Conservation (phyloP, 2,797 vertebrate species). For the Erpetoichthys calabaricus region DNA sequence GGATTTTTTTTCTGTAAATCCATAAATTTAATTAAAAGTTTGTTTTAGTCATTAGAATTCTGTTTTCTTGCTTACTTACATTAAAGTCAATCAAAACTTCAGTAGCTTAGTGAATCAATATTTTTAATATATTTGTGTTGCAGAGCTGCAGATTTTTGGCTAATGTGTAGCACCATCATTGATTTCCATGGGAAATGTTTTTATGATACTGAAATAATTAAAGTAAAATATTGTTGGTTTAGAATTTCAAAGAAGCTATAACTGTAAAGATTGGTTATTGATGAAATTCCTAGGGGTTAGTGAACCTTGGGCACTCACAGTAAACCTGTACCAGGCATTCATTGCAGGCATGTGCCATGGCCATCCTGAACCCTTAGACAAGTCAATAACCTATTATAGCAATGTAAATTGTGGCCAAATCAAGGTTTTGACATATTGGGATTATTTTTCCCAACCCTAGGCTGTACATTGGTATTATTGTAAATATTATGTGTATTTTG, state of each 20-base stretch:
- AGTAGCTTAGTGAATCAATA: slow-evolving; percentile 63
- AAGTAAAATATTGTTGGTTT: slow-evolving; percentile 48
- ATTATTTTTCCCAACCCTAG: slow-evolving; percentile 52
- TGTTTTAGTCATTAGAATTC: slow-evolving; percentile 59
- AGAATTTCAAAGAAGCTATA: slow-evolving; percentile 67
- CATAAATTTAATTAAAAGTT: slow-evolving; percentile 73
- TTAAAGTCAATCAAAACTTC: slow-evolving; percentile 61
- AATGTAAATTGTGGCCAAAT: slow-evolving; percentile 89
- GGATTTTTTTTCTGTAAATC: slow-evolving; percentile 44
- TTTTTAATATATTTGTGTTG: slow-evolving; percentile 68
- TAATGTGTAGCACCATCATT: slow-evolving; percentile 83
- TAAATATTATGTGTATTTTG: slow-evolving; percentile 35
- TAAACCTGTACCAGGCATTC: slow-evolving; percentile 73
- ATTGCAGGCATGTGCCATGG: slow-evolving; percentile 70
- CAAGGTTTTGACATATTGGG: slow-evolving; percentile 61
- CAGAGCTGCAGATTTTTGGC: slow-evolving; percentile 67
- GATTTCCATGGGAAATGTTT: slow-evolving; percentile 89
- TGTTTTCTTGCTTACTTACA: slow-evolving; percentile 62
- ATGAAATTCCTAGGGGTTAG: slow-evolving; percentile 72
- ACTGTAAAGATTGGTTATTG: slow-evolving; percentile 96
- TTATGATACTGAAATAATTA: slow-evolving; percentile 77
- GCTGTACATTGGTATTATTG: slow-evolving; percentile 45
- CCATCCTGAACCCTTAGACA: slow-evolving; percentile 74
- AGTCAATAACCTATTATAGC: slow-evolving; percentile 97
- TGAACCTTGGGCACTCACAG: slow-evolving; percentile 82